These are phyloP conservation scores for Stigmatopora argus DNA, from an alignment of 2,113 vertebrate species.

Conservation along the genomic window DNA sequence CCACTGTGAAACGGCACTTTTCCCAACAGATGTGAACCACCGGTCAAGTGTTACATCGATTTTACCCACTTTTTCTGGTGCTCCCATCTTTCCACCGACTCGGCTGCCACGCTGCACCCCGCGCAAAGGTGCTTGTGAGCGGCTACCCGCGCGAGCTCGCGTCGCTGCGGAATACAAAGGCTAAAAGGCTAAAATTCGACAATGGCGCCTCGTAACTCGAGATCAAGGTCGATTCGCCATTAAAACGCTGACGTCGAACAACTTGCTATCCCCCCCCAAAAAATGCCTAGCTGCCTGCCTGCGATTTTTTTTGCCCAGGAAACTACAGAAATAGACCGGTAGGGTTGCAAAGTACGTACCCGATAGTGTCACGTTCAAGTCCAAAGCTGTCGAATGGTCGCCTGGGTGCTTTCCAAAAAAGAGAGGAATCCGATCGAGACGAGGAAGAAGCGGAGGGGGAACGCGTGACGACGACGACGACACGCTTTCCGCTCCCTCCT, in stretches of 20 bases:
- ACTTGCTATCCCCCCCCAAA: too few species aligned
- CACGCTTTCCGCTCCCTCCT: constrained; percentile 12
- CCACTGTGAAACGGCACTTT: constrained; percentile 51
- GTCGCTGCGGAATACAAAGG: constrained; percentile 51
- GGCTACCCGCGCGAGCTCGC: constrained; percentile 35
- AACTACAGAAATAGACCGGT: background rate
- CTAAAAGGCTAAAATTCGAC: constrained; percentile 52
- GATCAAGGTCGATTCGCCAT: background rate
- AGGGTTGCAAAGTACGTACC: constrained; percentile 42
- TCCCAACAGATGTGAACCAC: constrained; percentile 1
- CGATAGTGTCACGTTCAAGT: constrained; percentile 53
- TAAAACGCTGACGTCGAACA: background rate
- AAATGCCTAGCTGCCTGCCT: background rate
- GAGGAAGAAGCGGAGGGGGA: background rate
- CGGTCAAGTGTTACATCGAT: constrained; percentile 4
- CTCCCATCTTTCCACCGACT: background rate
- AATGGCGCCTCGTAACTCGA: constrained; percentile 51
- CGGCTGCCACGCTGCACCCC: background rate
- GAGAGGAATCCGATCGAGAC: background rate
- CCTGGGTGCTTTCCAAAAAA: constrained; percentile 11
- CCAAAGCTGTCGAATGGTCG: constrained; percentile 27
- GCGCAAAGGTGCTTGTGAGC: constrained; percentile 20
- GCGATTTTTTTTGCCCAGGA: background rate
- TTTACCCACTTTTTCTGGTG: constrained; percentile 8
- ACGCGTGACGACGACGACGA: background rate